Evolutionary conservation across 1,140 invertebrate species (phyloP).

Genomic region (Zaprionus africanus): DNA sequence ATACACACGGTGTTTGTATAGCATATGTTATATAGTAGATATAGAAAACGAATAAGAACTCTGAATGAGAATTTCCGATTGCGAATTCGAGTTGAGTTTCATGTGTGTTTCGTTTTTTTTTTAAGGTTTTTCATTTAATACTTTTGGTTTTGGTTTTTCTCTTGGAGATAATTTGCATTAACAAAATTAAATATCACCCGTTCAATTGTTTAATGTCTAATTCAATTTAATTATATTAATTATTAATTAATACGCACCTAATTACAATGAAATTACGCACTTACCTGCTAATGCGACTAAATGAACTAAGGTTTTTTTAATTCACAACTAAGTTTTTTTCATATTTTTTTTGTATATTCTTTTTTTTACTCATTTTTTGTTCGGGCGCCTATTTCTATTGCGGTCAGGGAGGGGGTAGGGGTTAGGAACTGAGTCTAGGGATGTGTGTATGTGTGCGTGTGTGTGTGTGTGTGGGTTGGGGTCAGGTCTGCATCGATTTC

Average conservation of each 20-base stretch:
- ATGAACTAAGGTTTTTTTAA: constrained; percentile 43
- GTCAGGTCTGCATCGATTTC: constrained; percentile 29
- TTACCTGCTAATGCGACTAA: constrained; percentile 75
- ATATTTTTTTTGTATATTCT: neutral
- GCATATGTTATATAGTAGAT: neutral
- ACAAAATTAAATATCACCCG: constrained; percentile 79
- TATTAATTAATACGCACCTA: constrained; percentile 50
- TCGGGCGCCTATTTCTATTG: constrained; percentile 18
- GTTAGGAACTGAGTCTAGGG: constrained; percentile 10
- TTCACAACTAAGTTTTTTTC: constrained; percentile 54
- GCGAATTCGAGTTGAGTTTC: constrained; percentile 7
- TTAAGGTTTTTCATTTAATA: constrained; percentile 26
- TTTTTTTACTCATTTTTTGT: neutral
- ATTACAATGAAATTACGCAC: constrained; percentile 65
- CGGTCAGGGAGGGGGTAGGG: constrained; percentile 2
- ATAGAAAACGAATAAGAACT: constrained; percentile 1
- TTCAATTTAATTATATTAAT: constrained; percentile 63
- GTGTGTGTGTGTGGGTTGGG: constrained; percentile 8
- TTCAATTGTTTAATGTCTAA: constrained; percentile 71
- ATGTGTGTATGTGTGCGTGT: constrained; percentile 15
- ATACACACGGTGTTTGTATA: neutral
- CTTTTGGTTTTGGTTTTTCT: constrained; percentile 31
- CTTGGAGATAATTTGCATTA: constrained; percentile 64
- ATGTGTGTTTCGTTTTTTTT: constrained; percentile 14
- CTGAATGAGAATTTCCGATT: constrained; percentile 3